Percentiles rank a stretch among this genome's conserved stretches.
phyloP scores from a whole-genome alignment of 1,140 invertebrate species.

The Asbolus verrucosus region DNA sequence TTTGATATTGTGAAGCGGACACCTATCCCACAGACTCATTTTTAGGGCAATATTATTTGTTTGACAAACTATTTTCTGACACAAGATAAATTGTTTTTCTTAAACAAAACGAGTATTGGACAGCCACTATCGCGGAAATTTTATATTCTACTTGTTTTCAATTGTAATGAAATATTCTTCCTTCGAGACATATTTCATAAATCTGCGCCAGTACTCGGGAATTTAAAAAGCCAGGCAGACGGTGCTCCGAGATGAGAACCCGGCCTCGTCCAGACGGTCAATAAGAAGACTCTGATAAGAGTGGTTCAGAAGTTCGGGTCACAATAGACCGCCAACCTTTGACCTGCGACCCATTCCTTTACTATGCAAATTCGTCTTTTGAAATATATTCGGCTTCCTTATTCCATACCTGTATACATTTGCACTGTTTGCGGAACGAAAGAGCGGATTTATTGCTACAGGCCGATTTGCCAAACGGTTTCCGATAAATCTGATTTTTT shows the following conservation, averaged over 20 bases:
- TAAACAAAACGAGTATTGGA: too few relatives aligned
- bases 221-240: neutral
- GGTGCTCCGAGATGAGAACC: neutral
- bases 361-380: constrained; percentile 26
- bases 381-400: constrained; percentile 6
- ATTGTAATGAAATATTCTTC: constrained; percentile 6
- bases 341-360: constrained; percentile 5
- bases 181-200: constrained; percentile 16
- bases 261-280: constrained; percentile 8
- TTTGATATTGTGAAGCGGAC: too few relatives aligned
- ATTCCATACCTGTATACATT: constrained; percentile 13
- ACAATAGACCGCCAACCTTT: constrained; percentile 8
- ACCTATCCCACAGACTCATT: too few relatives aligned
- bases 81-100: too few relatives aligned
- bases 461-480: neutral
- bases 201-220: neutral
- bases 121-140: too few relatives aligned
- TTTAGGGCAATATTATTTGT: too few relatives aligned
- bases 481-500: constrained; percentile 13
- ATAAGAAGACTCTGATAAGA: constrained; percentile 2
- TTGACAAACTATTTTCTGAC: too few relatives aligned
- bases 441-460: neutral
- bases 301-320: neutral
- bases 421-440: neutral
- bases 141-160: neutral